Conservation (phyloP, 1,140 invertebrate genomes). For the Anastrepha ludens region DNA sequence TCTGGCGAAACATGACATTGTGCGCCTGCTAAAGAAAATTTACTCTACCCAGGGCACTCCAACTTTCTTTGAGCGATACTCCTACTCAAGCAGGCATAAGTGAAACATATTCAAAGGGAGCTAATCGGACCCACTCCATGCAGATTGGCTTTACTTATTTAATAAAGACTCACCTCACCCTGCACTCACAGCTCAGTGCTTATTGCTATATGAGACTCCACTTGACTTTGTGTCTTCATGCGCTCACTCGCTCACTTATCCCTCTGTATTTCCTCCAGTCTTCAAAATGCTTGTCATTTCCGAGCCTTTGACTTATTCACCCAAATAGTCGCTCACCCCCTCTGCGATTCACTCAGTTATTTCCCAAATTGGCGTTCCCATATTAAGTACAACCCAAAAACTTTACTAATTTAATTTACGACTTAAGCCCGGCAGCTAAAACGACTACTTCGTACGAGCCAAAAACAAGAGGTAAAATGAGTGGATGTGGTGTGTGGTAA, state of each 20-base stretch:
- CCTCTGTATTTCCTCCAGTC: background rate
- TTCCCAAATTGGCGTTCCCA: conserved; percentile 43
- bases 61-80: background rate
- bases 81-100: background rate
- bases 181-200: background rate
- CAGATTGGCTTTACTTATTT: background rate
- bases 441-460: background rate
- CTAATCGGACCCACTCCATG: background rate
- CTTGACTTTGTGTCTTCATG: conserved; percentile 20
- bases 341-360: background rate
- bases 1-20: conserved; percentile 5
- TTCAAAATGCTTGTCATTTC: background rate
- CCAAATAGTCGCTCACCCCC: background rate
- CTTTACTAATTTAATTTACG: conserved; percentile 55
- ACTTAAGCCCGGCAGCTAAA: conserved; percentile 38
- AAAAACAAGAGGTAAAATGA: background rate
- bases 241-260: background rate
- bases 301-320: conserved; percentile 34
- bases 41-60: background rate
- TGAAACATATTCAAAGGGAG: background rate
- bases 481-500: conserved; percentile 5
- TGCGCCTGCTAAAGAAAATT: background rate
- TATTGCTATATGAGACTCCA: background rate
- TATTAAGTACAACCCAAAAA: conserved; percentile 42
- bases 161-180: background rate